A percentile compares a stretch with the other conserved stretches of the same genome.
These are phyloP conservation scores for Chauna torquata DNA, from an alignment of 2,113 vertebrate species.

Conservation along the genomic window DNA sequence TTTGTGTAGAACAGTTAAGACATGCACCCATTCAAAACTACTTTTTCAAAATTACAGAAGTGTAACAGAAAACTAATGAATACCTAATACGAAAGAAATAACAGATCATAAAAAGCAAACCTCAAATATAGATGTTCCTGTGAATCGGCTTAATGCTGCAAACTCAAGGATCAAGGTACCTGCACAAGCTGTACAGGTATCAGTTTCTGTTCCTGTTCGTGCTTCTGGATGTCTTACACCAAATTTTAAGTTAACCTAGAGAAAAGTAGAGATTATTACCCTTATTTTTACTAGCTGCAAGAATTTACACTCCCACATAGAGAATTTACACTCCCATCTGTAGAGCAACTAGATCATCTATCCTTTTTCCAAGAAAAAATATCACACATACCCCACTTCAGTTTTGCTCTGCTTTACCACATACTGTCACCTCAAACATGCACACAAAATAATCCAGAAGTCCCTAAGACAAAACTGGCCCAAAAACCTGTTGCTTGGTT, in stretches of 20 bases:
- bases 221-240: slow-evolving; percentile 93
- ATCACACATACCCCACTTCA: background rate
- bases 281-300: background rate
- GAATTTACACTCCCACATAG: background rate
- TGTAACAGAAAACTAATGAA: background rate
- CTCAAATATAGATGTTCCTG: slow-evolving; percentile 95
- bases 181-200: slow-evolving; percentile 97
- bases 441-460: background rate
- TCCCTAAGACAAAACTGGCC: background rate
- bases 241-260: slow-evolving; percentile 92
- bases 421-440: background rate
- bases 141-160: slow-evolving; percentile 96
- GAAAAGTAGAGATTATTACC: background rate
- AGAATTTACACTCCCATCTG: background rate
- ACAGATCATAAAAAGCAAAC: slow-evolving; percentile 75
- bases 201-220: slow-evolving; percentile 94
- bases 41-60: background rate
- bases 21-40: background rate
- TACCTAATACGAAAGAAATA: background rate
- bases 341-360: background rate
- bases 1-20: background rate
- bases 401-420: background rate
- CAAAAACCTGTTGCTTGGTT: background rate
- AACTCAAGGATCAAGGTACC: slow-evolving; percentile 98
- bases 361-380: background rate